Evolutionary conservation across 1,140 invertebrate genomes (phyloP), one percentile per base, ranked within the genome.

Genomic region (Brachionus plicatilis): DNA sequence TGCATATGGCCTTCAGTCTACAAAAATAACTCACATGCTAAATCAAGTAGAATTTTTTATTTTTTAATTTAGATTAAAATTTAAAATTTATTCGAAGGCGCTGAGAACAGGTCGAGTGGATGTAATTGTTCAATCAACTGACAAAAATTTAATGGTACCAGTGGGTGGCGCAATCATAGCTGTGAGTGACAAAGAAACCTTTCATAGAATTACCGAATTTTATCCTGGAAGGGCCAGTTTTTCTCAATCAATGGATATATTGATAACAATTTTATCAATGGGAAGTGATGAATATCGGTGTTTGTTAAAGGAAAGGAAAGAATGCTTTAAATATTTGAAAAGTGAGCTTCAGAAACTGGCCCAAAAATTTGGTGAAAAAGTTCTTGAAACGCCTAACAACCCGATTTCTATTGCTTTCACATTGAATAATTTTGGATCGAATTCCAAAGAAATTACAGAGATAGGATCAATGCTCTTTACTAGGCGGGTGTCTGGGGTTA

Each of bases 121-220:
- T 90, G 92, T 92, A 4, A 93, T 95, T 89, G 93, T 95, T 84
- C 94, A 96, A 88, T 95, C 94, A 87, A 94, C 93, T 20, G 95
- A 96, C 88, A 96, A 96, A 88, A 96, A 96, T 89, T 93, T 96
- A 68, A 89, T 95, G 88, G 94, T 96, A 27, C 95, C 95, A 72
- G 95, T 96, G 17, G 95, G 95, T 47, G 95, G 94, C 1, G 92
- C 94, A 12, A 91, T 96, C 37, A 92, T 95, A 85, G 94, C 93
- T 60, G 93, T 93, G 0, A 94, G 93, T 89, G 92, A 95, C 86
- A 91, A 92, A 86, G 89, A 89, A 41, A 87, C 93, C 29, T 29
- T 85, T 17, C 33, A 78, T n/a, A 47, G 43, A 85, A 45, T 85
- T 47, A 66, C 72, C 37, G 27, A 85, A 70, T 65, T 53, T 37